Base-by-base conservation (phyloP, 2,113 vertebrate genomes). In the Pseudorasbora parva region DNA sequence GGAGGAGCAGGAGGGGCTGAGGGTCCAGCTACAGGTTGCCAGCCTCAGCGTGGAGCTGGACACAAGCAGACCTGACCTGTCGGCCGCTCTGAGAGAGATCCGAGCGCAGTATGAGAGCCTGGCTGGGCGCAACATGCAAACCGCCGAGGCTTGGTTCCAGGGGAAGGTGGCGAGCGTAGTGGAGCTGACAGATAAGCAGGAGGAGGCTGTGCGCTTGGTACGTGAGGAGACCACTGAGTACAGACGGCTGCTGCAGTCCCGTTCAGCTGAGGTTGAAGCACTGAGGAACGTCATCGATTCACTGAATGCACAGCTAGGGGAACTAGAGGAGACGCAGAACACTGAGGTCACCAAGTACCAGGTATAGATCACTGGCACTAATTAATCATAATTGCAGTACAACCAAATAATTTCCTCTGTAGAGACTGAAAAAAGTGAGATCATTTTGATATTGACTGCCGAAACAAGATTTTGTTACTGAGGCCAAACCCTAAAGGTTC, bases 171-270 rank as follows among this genome's bases (percentile, higher is more conserved):
- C 92, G 5, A 92, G 90, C 0, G 94, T 94, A 85, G 92, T 92
- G 0, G 93, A 95, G 90, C 91, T 91, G 82, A 94, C 95, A 15
- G 90, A 88, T 86, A 92, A 92, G 79, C 95, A 95, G 92, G 93
- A 93, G 82, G 94, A 95, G 89, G 94, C 93, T 0, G 95, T 93
- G 79, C 93, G 94, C 27, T 92, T 93, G 87, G 93, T 95, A 86
- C 94, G 95, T 5, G 95, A 95, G 82, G 96, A 97, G 93, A 95
- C 95, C 3, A 89, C 92, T 60, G 95, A 96, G 85, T 96, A 96
- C 91, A 93, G 96, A 66, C 87, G 93, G 33, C 89, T 94, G 86
- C 94, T 96, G 8, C 94, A 94, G 83, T 90, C 94, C 37, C 93
- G 94, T 60, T 94, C 95, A 1, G 92, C 94, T 0, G 95, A 96